Evolutionary conservation across 2,797 vertebrate species (phyloP).

Genomic region (Synanceia verrucosa): DNA sequence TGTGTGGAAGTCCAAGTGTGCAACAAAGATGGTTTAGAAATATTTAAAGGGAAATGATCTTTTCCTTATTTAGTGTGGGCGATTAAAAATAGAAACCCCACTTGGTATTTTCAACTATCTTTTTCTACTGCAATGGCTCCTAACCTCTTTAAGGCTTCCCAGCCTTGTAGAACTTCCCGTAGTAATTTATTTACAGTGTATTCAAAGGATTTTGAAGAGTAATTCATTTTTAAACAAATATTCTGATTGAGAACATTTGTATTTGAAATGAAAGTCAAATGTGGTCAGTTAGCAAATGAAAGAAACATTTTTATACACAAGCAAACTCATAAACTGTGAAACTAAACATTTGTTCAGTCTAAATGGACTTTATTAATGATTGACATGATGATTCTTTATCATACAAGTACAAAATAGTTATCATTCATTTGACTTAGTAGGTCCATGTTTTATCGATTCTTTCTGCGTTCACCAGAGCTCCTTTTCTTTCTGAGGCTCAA

Average conservation of each 20-base stretch:
- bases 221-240: conserved; percentile 21
- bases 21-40: not conserved
- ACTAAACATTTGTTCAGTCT: conserved; percentile 43
- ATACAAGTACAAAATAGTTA: conserved; percentile 23
- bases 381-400: conserved; percentile 14
- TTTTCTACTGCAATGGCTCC: not conserved
- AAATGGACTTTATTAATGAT: conserved; percentile 19
- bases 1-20: not conserved
- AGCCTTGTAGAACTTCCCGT: not conserved
- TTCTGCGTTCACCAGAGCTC: conserved; percentile 56
- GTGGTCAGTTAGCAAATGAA: not conserved
- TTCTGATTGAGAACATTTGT: conserved; percentile 1
- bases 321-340: conserved; percentile 28
- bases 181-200: conserved; percentile 7
- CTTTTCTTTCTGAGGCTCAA: conserved; percentile 60
- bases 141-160: not conserved
- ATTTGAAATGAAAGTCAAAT: conserved; percentile 18
- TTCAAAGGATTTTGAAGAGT: conserved; percentile 7
- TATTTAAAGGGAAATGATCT: not conserved
- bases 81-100: not conserved
- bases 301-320: conserved; percentile 25
- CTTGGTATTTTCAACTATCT: not conserved
- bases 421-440: conserved; percentile 56
- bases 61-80: not conserved
- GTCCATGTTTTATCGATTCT: conserved; percentile 46